Evolutionary conservation across 92 coral and sea anemone genomes (phyloP), one percentile per base, ranked within the genome.

Genomic region (Phenganax marumi): DNA sequence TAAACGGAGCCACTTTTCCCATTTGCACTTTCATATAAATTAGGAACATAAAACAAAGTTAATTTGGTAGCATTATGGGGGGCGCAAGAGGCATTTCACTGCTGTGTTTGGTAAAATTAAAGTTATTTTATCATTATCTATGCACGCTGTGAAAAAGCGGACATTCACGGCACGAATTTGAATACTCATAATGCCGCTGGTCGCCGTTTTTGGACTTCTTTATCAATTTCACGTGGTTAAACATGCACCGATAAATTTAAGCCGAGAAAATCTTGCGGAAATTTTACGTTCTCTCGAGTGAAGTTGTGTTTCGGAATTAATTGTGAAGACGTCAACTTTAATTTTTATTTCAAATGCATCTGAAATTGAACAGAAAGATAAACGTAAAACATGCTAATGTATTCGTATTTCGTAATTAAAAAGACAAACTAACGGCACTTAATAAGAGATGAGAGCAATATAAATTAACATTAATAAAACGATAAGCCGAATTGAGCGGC

Each of bases 391-490:
- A 66, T 66, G 72, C 49, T 66, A 66, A 66, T 66, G 16, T 66
- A 66, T 66, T 66, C 72, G 48, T 25, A 14, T 66, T 66, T 66
- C 49, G 72, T 66, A 66, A 33, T 66, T 66, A 64, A 22, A 64
- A 25, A 64, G 17, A 49, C 72, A 33, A 66, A 49, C 50, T 25
- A 66, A 66, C 17, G 72, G 16, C 72, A 66, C 72, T 66, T 66
- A 18, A 66, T 25, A 66, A 66, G 43, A 33, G 43, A 25, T 23
- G 72, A 10, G 72, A 66, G 72, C 43, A 33, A 66, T 66, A 66
- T 66, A 66, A 66, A 66, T 66, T 66, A 66, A 66, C 72, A 66
- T 66, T 66, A 66, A 66, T 66, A 13, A 66, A 19, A 3, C 72
- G 72, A 66, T 66, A 66, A 66, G 72, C 72, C 17, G 72, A 14